A percentile compares a stretch with the other conserved stretches of the same genome.
Conservation (phyloP, 2,113 vertebrate genomes). For the Esox niger region DNA sequence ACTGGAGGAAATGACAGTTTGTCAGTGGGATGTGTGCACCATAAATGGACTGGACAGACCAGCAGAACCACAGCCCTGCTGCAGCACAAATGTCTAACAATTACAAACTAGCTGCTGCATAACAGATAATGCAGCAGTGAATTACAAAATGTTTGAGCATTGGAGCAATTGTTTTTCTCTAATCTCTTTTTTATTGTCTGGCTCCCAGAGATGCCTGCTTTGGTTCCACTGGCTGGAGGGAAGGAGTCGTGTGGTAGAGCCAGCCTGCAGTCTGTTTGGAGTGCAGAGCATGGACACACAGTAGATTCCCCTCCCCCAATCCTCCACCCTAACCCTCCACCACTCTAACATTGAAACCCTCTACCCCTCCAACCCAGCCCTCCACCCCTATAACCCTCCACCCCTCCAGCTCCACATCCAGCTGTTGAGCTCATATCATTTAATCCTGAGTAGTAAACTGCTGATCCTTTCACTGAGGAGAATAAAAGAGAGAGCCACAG, state of each 20-base stretch:
- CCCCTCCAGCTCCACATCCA: constrained; percentile 52
- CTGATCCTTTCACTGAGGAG: constrained; percentile 60
- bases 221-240: background rate
- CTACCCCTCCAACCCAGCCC: too few species aligned
- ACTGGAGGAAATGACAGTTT: constrained; percentile 75
- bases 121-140: constrained; percentile 16
- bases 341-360: too few species aligned
- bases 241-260: constrained; percentile 10
- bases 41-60: constrained; percentile 54
- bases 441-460: constrained; percentile 66
- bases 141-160: background rate
- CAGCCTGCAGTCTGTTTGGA: background rate
- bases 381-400: too few species aligned
- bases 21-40: constrained; percentile 54
- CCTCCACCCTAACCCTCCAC: constrained; percentile 63
- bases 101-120: constrained; percentile 29
- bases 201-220: background rate
- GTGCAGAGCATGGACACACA: background rate
- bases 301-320: constrained; percentile 62
- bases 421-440: constrained; percentile 70
- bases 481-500: constrained; percentile 46
- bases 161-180: background rate
- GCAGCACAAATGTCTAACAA: constrained; percentile 39
- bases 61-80: constrained; percentile 22
- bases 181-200: constrained; percentile 11